Base-by-base conservation (phyloP, 2,797 vertebrate species). In the Betta splendens region DNA sequence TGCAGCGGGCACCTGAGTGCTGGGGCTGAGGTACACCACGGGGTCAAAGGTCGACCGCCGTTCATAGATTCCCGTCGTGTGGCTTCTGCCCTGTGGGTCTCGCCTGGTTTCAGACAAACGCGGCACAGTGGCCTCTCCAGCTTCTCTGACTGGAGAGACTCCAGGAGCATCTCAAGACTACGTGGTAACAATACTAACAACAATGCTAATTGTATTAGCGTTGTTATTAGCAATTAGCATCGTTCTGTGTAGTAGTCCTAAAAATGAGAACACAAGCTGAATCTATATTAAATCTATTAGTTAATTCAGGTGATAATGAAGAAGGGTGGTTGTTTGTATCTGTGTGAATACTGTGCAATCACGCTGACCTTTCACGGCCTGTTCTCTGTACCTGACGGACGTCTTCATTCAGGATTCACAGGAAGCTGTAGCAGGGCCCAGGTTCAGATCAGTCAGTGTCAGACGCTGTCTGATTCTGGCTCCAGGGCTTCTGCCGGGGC, bases 1-100 rank as follows among this genome's bases (percentile, higher is more conserved):
- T 89, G 75, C 62, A 85, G 89, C 2, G 85, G 89, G 33, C 84
- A 91, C 8, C 17, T 93, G 63, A 93, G 89, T 20, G 84, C 80
- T 0, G 87, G 81, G 43, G 91, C 89, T 3, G 83, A 87, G 3
- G 63, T 87, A 33, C 66, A 58, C 5, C 66, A 90, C 25, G 74
- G 77, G 16, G 52, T 38, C 7, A 22, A 53, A 67, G 85, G 81
- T 64, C 86, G 74, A 70, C 18, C 6, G 5, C n/a, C 60, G 9
- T 86, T 92, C 53, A 80, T 68, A 9, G 43, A 87, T 55, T 77
- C 48, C 9, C 46, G 63, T 72, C 80, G 70, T 62, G 61, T 75
- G 45, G 18, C 70, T 1, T 85, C 83, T 65, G 67, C 89, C 72
- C 42, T 85, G 37, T 29, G 73, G 56, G 39, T 58, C 0, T 80